A percentile compares a stretch with the other conserved stretches of the same genome.
These are phyloP conservation scores for Catamblyrhynchus diadema DNA, from an alignment of 2,797 vertebrate species.

Conservation along the genomic window DNA sequence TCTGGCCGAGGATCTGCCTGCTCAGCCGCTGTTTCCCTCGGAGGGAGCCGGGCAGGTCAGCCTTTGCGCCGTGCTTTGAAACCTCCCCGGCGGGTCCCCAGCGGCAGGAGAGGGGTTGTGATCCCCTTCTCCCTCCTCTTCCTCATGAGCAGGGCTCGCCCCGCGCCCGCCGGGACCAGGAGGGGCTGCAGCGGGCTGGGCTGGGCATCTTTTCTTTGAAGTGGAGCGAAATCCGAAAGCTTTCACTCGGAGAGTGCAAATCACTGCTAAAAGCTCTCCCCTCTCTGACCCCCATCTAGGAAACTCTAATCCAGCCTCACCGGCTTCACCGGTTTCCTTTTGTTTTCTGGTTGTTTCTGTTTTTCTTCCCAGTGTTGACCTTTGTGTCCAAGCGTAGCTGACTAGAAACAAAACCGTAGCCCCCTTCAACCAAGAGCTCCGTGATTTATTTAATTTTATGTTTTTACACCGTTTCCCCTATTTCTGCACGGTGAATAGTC, in stretches of 20 bases:
- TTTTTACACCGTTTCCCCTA: fast-evolving
- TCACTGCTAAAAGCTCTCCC: constrained; percentile 47
- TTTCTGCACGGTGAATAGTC: neutral
- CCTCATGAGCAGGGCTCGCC: neutral
- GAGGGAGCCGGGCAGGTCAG: neutral
- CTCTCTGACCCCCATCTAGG: constrained; percentile 25
- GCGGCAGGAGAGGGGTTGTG: neutral
- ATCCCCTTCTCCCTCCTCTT: neutral
- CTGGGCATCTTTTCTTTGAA: constrained; percentile 56
- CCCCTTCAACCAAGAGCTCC: neutral
- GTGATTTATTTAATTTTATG: no score
- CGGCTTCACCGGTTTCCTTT: neutral
- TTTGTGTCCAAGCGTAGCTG: neutral
- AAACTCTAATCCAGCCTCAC: constrained; percentile 22
- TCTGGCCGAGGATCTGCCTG: neutral
- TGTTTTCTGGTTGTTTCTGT: neutral
- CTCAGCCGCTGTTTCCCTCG: neutral
- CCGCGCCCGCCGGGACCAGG: neutral
- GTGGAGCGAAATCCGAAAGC: constrained; percentile 26
- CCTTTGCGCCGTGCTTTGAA: neutral
- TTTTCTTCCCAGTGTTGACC: neutral
- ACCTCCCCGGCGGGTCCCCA: neutral
- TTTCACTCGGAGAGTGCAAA: constrained; percentile 37
- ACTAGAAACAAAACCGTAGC: neutral
- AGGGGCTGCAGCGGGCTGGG: neutral